Base-by-base conservation (phyloP, 2,797 vertebrate genomes). In the Acrocephalus scirpaceus region DNA sequence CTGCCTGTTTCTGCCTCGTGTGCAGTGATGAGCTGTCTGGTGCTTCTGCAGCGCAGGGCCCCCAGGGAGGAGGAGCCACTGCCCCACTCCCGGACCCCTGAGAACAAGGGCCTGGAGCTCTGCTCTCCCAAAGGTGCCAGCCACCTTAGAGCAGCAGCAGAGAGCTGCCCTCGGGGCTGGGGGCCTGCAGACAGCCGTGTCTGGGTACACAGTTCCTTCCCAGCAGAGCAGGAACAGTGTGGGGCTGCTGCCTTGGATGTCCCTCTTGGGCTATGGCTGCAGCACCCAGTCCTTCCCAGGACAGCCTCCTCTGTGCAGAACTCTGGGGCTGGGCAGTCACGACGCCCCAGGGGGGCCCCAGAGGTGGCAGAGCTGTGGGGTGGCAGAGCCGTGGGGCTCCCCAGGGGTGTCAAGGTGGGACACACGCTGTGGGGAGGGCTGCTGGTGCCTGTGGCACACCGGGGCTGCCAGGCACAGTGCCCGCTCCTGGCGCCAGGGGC, bases 261-360 rank as follows among this genome's bases (percentile, higher is more conserved):
- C 22, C 16, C 0, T 18, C 53, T 4, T 1, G 54, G 75, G 80
- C 51, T 69, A 10, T 50, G 38, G 53, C 80, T 16, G 44, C 21
- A 13, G 27, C 51, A 21, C 22, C 1, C 0, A 7, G 1, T 30
- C 40, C 74, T 45, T 29, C 38, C 79, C 70, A 11, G 44, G 32
- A 2, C 60, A 62, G 27, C 44, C 16, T 19, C 36, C 29, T 36
- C 40, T 9, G 29, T 4, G 13, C 54, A 21, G 30, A n/a, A 4
- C 27, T 16, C 30, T 5, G 2, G 1, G 13, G 22, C 0, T 19
- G 16, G 60, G 36, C 44, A 9, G 12, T 4, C n/a, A 6, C 5
- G 30, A 11, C 4, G 2, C 14, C 7, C 4, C 1, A 0, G 27
- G 36, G 44, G 25, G 15, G 23, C 11, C 45, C 42, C 58, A 13